Conservation (phyloP, 1,140 invertebrate species). For the Marisa cornuarietis region DNA sequence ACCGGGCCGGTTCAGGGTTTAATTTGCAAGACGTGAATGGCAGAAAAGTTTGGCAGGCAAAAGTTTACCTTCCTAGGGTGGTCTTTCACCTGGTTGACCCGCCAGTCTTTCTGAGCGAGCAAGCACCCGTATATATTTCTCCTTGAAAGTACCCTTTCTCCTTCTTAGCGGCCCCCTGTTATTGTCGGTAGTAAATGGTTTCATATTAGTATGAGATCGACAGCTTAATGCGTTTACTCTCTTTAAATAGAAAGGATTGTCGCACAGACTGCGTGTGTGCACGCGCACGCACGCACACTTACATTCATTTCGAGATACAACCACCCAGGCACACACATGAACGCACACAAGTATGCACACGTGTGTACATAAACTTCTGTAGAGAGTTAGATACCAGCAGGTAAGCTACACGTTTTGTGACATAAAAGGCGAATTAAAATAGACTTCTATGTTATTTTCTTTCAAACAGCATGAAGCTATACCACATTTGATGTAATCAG, state of each 20-base stretch:
- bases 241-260: background rate
- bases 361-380: too few relatives aligned
- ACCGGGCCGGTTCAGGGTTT: background rate
- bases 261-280: background rate
- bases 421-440: too few relatives aligned
- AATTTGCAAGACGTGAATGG: slow-evolving; percentile 15
- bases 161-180: background rate
- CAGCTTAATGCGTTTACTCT: background rate
- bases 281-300: background rate
- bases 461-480: too few relatives aligned
- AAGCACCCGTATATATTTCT: slow-evolving; percentile 18
- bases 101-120: background rate
- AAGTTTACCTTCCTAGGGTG: slow-evolving; percentile 14
- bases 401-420: too few relatives aligned
- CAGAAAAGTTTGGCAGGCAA: slow-evolving; percentile 7
- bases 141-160: background rate
- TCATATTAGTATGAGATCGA: background rate
- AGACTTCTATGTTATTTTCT: too few relatives aligned
- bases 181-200: slow-evolving; percentile 10
- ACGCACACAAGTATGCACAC: too few relatives aligned
- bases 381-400: too few relatives aligned
- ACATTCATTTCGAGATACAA: background rate
- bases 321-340: background rate
- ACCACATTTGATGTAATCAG: too few relatives aligned
- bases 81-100: slow-evolving; percentile 2